phyloP scores from a whole-genome alignment of 2,797 vertebrate genomes.

The Micrastur ruficollis region DNA sequence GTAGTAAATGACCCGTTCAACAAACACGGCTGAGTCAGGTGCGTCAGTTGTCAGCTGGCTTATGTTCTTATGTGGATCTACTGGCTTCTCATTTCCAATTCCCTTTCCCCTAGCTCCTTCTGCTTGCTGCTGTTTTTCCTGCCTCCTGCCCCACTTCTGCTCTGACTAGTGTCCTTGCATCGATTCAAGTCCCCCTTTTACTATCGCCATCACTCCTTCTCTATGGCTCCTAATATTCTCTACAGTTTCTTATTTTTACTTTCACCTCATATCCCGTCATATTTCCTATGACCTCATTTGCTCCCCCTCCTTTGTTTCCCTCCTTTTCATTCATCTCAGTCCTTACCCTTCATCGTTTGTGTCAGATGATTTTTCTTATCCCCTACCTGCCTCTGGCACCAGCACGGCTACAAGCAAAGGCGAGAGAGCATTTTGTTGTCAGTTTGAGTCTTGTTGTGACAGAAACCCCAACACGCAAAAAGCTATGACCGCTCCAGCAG shows the following conservation, averaged over 20 bases:
- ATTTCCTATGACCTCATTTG: background rate
- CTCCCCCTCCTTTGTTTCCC: background rate
- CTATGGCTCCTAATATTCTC: background rate
- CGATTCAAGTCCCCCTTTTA: background rate
- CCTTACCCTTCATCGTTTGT: background rate
- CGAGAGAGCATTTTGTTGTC: background rate
- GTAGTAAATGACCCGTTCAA: background rate
- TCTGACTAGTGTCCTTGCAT: background rate
- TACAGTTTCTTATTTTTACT: background rate
- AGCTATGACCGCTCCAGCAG: background rate
- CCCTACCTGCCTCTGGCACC: background rate
- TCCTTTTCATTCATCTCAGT: background rate
- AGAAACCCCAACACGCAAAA: background rate
- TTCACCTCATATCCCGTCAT: background rate
- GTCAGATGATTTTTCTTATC: background rate
- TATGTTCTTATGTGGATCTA: background rate
- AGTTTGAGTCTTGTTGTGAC: background rate
- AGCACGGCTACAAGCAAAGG: background rate
- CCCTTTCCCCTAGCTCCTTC: background rate
- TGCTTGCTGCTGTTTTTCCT: background rate
- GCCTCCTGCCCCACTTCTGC: background rate
- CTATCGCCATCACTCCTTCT: background rate
- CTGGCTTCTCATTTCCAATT: background rate
- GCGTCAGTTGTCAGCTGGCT: background rate
- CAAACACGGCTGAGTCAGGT: fast-evolving